Evolutionary conservation across 2,888 invertebrate species (phyloP), one percentile per base, ranked within the genome.

Genomic region (Hypselothyrea guttata): DNA sequence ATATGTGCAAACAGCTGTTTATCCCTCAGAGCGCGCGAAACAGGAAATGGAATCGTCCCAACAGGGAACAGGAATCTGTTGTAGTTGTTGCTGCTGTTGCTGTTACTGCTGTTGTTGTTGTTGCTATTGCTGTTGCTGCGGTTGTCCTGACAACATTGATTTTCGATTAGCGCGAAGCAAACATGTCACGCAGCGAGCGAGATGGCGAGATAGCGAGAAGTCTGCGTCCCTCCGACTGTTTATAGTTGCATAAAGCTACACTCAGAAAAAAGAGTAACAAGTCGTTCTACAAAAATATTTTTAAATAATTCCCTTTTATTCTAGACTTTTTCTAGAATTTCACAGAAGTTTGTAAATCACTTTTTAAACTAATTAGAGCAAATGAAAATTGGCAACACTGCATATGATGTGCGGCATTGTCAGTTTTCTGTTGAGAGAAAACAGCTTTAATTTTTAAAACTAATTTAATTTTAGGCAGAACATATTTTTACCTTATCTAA

Each of bases 61-160:
- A 9, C 4, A 9, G 49, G 31, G 11, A 38, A 16, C 15, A 27
- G 22, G 31, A 28, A 31, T 42, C 27, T 8, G 15, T 28, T 37
- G 40, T 45, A 59, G 44, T 48, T 38, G 18, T 40, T 53, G 75
- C 35, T 57, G 75, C 49, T 49, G 63, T 45, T 37, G 40, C 45
- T 61, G 44, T 48, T 38, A 15, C 42, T 53, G 75, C 35, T 57
- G 75, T 52, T 49, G 63, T 45, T 9, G 47, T 8, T 15, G 22
- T 8, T 22, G 38, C 31, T 45, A 16, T 28, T 37, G 40, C 45
- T 61, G 44, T 48, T 38, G 18, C 42, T 53, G 75, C 35, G 59
- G 75, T 52, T 49, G 63, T 45, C 46, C 28, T 51, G 60, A 64
- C 81, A 69, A 73, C 84, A 79, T 84, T 84, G 79, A 79, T 79